Percentiles rank a stretch among this genome's conserved stretches.
Evolutionary conservation across 2,888 invertebrate species (phyloP).

Genomic region (Baccha elongata): DNA sequence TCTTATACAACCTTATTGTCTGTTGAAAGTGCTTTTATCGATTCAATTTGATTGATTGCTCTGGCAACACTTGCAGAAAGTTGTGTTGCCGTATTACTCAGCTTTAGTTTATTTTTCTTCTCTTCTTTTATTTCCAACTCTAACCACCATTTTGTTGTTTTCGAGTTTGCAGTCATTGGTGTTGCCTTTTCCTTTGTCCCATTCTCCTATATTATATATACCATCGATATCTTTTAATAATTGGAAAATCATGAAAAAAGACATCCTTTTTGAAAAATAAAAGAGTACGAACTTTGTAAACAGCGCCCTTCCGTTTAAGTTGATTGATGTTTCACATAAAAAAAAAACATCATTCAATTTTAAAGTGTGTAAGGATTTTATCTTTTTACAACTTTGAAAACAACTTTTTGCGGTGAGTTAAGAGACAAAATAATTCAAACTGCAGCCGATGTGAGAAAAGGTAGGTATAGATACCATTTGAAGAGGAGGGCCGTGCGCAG

Average conservation of each 20-base stretch:
- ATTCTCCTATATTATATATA: no score
- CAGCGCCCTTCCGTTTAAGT: conserved; percentile 45
- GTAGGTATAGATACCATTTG: no score
- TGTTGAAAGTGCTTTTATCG: conserved; percentile 69
- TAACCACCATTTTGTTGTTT: neutral
- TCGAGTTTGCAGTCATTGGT: no score
- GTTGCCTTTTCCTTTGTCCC: conserved; percentile 12
- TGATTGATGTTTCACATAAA: conserved; percentile 68
- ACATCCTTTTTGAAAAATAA: conserved; percentile 20
- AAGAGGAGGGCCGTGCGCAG: no score
- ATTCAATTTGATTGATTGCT: conserved; percentile 70
- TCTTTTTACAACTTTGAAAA: conserved; percentile 14
- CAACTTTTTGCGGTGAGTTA: neutral
- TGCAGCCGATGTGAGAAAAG: neutral
- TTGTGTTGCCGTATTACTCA: conserved; percentile 5
- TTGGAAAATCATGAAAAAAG: conserved; percentile 59
- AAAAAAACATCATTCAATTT: conserved; percentile 61
- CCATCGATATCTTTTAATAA: conserved; percentile 59
- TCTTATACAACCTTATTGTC: conserved; percentile 64
- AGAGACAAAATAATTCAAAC: conserved; percentile 14
- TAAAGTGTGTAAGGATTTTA: conserved; percentile 54
- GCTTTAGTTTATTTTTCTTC: conserved; percentile 2
- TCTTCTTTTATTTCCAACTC: conserved; percentile 2
- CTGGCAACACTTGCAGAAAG: conserved; percentile 59
- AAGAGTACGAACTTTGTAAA: conserved; percentile 45